Evolutionary conservation across 2,797 vertebrate genomes (phyloP).

Genomic region (Silurus lanzhouensis): DNA sequence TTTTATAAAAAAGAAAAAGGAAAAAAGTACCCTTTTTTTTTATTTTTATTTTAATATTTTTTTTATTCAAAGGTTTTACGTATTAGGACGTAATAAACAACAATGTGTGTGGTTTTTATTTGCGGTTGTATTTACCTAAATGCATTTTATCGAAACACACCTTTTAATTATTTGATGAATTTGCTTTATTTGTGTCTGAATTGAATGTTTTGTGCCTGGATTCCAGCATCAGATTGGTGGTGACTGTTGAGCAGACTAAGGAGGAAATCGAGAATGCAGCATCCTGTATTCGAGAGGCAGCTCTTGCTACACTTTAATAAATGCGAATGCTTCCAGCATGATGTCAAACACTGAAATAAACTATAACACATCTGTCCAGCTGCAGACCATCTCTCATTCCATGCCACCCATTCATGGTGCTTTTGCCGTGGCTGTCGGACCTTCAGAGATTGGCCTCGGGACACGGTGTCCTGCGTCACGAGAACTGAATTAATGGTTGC

Average conservation of each 20-base stretch:
- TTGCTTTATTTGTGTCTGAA: not conserved
- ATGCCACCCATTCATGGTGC: conserved; percentile 1
- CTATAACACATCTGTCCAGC: not conserved
- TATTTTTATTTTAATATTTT: too few relatives aligned
- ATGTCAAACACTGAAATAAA: conserved; percentile 10
- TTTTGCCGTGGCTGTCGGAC: conserved; percentile 15
- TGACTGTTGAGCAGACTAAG: conserved; percentile 88
- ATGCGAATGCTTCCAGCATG: not conserved
- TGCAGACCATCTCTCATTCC: conserved; percentile 1
- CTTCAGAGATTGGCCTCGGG: not conserved
- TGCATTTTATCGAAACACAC: not conserved
- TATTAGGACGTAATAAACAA: too few relatives aligned
- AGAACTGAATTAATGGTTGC: conserved; percentile 23
- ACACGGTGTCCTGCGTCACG: not conserved
- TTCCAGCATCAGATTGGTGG: conserved; percentile 86
- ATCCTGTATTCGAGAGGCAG: conserved; percentile 82
- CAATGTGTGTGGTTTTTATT: too few relatives aligned
- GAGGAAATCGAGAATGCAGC: conserved; percentile 85
- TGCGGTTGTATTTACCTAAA: too few relatives aligned
- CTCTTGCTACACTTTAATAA: conserved; percentile 71
- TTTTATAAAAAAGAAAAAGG: too few relatives aligned
- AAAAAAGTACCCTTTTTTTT: too few relatives aligned
- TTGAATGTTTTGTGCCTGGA: not conserved
- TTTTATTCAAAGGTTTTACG: too few relatives aligned
- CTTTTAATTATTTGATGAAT: not conserved